A percentile compares a stretch with the other conserved stretches of the same genome.
phyloP scores from a whole-genome alignment of 1,140 invertebrate genomes.

The Cheumatopsyche charites region DNA sequence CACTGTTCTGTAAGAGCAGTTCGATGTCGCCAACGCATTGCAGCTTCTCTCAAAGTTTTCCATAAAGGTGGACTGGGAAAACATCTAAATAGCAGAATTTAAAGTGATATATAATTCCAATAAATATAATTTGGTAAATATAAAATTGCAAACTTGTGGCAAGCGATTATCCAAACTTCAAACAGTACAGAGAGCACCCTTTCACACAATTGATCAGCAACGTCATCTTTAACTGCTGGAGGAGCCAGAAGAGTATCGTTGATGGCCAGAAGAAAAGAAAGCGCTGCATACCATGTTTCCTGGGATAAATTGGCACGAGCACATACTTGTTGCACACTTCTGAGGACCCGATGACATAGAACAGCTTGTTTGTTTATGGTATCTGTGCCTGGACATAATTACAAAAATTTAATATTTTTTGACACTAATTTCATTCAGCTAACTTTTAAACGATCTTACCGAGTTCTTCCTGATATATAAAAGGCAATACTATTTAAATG shows the following conservation, averaged over 20 bases:
- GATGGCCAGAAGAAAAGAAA: conserved; percentile 90
- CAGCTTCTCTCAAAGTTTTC: conserved; percentile 94
- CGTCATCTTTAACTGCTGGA: conserved; percentile 91
- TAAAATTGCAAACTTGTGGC: conserved; percentile 60
- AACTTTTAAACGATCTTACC: conserved; percentile 64
- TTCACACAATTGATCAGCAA: conserved; percentile 93
- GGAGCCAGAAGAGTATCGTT: conserved; percentile 91
- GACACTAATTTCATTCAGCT: too few species aligned
- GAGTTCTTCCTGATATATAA: conserved; percentile 85
- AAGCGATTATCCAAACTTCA: conserved; percentile 94
- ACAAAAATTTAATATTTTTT: neutral
- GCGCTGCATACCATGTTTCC: conserved; percentile 89
- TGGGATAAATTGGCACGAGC: conserved; percentile 80
- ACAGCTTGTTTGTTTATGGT: conserved; percentile 93
- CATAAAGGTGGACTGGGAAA: conserved; percentile 91
- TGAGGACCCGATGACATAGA: conserved; percentile 90
- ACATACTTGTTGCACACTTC: conserved; percentile 87
- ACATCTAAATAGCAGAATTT: conserved; percentile 71
- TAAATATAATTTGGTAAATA: neutral
- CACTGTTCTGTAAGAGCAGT: conserved; percentile 92
- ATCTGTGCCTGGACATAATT: conserved; percentile 72
- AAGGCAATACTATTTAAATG: conserved; percentile 76
- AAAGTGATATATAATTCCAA: neutral
- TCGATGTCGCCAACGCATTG: conserved; percentile 91
- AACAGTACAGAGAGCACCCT: conserved; percentile 91